Conservation (phyloP, 2,888 invertebrate species). For the Netelia melanura region DNA sequence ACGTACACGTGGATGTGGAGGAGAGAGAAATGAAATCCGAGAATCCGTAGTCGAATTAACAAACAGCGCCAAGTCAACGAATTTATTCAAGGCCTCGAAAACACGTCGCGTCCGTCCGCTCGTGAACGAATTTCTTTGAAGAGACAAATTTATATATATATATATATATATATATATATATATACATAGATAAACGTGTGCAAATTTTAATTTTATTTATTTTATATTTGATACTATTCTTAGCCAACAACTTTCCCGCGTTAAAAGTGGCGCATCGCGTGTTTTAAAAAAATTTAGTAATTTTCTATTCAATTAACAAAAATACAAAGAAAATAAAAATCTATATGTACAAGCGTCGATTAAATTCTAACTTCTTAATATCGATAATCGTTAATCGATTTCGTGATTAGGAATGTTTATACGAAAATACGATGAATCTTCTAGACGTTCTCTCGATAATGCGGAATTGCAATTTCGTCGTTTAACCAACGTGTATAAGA, state of each 20-base stretch:
- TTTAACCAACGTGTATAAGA: too few species aligned
- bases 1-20: constrained; percentile 21
- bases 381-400: too few species aligned
- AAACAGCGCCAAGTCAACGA: constrained; percentile 54
- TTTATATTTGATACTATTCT: not conserved
- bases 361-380: too few species aligned
- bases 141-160: not conserved
- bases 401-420: too few species aligned
- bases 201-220: not conserved
- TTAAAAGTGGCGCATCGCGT: not conserved
- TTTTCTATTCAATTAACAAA: not conserved
- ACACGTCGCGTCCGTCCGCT: too few species aligned
- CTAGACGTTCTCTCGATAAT: too few species aligned
- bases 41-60: constrained; percentile 61
- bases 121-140: not conserved
- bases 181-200: constrained; percentile 2
- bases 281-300: not conserved
- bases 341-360: too few species aligned
- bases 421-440: too few species aligned
- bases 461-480: too few species aligned
- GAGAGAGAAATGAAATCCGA: constrained; percentile 54
- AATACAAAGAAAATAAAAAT: too few species aligned
- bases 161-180: not conserved
- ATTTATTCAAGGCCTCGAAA: constrained; percentile 33
- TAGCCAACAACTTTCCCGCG: not conserved